phyloP scores from a whole-genome alignment of 2,888 invertebrate genomes.

The Ommatoiulus sabulosus region DNA sequence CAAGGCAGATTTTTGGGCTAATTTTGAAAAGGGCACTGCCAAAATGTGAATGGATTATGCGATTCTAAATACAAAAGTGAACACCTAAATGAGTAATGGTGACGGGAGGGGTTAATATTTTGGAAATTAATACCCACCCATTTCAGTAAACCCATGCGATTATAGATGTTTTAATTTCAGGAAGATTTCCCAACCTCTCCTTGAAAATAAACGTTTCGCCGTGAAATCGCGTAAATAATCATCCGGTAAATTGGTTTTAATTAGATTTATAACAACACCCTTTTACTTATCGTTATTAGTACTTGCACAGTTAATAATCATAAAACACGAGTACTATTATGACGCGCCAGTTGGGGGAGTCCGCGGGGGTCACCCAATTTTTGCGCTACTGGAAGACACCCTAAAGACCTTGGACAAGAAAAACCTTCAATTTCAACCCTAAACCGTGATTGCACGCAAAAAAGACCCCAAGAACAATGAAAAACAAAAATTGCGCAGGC shows the following conservation, averaged over 20 bases:
- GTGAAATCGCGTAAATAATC: background rate
- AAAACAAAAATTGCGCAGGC: background rate
- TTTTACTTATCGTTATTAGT: constrained; percentile 42
- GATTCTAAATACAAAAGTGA: background rate
- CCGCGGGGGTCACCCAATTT: constrained; percentile 28
- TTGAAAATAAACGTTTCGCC: background rate
- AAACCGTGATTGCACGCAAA: constrained; percentile 31
- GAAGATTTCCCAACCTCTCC: background rate
- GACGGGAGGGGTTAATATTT: constrained; percentile 28
- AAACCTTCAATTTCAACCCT: constrained; percentile 41
- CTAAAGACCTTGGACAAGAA: constrained; percentile 49
- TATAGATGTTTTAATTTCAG: background rate
- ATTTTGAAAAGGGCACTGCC: constrained; percentile 35
- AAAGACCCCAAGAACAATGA: constrained; percentile 25
- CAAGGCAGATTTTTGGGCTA: constrained; percentile 20
- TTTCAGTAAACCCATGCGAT: background rate
- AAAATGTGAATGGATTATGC: background rate
- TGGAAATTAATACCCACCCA: constrained; percentile 22
- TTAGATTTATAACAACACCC: constrained; percentile 32
- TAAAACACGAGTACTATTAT: constrained; percentile 44
- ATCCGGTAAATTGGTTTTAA: constrained; percentile 3
- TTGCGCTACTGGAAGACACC: constrained; percentile 52
- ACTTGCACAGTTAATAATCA: constrained; percentile 31
- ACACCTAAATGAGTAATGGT: constrained; percentile 20
- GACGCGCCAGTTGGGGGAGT: constrained; percentile 16